Conservation (phyloP, 2,888 invertebrate species). For the Phragmatobia fuliginosa region DNA sequence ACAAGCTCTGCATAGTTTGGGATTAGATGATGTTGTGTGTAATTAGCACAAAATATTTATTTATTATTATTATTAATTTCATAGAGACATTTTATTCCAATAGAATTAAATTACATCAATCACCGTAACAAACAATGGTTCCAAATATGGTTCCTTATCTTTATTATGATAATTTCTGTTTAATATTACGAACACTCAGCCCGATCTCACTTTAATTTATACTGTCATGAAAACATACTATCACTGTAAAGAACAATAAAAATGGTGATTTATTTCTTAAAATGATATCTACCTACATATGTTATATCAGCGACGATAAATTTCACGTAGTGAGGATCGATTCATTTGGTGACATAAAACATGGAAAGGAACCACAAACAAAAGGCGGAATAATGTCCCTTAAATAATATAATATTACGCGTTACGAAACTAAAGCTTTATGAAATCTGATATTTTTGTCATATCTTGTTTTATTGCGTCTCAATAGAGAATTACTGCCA, state of each 20-base stretch:
- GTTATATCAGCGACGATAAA: conserved; percentile 25
- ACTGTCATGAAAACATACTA: neutral
- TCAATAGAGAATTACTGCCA: conserved; percentile 77
- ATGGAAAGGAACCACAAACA: conserved; percentile 72
- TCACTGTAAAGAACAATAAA: neutral
- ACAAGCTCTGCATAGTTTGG: no score
- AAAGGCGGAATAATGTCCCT: conserved; percentile 81
- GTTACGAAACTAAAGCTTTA: conserved; percentile 85
- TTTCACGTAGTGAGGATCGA: conserved; percentile 59
- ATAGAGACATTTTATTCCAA: no score
- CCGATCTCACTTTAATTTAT: neutral
- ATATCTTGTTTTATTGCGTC: conserved; percentile 84
- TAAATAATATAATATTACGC: conserved; percentile 84
- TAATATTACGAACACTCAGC: neutral
- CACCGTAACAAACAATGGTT: neutral
- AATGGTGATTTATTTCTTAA: neutral
- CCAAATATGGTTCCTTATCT: neutral
- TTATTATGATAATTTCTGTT: neutral
- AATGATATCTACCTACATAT: conserved; percentile 8
- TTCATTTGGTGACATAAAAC: conserved; percentile 64
- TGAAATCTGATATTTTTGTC: conserved; percentile 87
- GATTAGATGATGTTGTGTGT: no score
- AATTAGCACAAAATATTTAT: no score
- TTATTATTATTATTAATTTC: no score
- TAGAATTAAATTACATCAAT: no score